These are phyloP conservation scores for Rhizoglyphus robini DNA, from an alignment of 1,140 invertebrate genomes.

Conservation along the genomic window DNA sequence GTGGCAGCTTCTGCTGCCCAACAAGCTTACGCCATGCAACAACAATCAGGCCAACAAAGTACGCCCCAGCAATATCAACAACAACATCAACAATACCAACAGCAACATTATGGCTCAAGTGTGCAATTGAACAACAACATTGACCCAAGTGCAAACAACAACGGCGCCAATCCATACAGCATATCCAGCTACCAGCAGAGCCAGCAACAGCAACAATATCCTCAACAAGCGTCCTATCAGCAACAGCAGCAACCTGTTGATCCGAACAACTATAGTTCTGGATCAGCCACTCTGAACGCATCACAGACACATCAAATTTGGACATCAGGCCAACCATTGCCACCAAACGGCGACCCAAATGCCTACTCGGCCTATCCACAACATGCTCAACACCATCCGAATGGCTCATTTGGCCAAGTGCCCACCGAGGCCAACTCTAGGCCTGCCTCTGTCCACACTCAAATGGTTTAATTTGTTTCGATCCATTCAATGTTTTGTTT, in stretches of 20 bases:
- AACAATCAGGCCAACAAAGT: neutral
- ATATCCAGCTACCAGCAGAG: neutral
- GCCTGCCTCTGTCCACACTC: slow-evolving; percentile 4
- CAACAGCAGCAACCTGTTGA: neutral
- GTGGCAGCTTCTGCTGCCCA: neutral
- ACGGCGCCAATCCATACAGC: neutral
- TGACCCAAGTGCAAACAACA: neutral
- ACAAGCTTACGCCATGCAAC: too few species aligned
- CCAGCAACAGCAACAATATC: slow-evolving; percentile 7
- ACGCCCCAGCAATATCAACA: neutral
- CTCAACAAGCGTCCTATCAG: neutral
- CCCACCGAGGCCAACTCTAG: neutral
- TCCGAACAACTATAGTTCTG: neutral
- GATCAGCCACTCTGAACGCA: neutral
- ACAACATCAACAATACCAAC: neutral
- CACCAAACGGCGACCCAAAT: neutral
- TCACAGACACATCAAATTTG: neutral
- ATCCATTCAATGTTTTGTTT: neutral
- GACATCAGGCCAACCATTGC: neutral
- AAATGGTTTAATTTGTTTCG: neutral
- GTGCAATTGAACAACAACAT: too few species aligned
- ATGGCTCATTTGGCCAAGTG: too few species aligned
- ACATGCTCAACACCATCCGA: neutral
- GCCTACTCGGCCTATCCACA: neutral
- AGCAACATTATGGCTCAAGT: too few species aligned